Base-by-base conservation (phyloP, 53 echinoderm and acorn worm species). In the Hippasteria phrygiana region DNA sequence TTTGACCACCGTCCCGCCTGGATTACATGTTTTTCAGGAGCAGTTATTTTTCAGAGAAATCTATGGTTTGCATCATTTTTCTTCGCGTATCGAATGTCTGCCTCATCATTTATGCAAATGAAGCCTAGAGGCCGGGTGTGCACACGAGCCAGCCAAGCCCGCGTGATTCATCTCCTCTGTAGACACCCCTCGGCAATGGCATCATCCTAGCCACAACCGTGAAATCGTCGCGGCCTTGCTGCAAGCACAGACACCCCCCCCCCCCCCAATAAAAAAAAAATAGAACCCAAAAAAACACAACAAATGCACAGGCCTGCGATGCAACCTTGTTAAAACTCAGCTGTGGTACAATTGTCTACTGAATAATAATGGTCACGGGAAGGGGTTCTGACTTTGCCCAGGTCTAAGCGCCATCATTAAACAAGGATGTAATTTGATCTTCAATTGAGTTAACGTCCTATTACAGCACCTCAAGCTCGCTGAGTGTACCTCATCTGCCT, bases 351-450 rank as follows among this genome's bases (percentile, higher is more conserved):
- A 59, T 59, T 26, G 20, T 26, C 26, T 26, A 59, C 16, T 59
- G 59, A 59, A 59, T 59, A 67, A 67, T 67, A 2, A 77, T 34
- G 22, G 13, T n/a, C 17, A 24, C 6, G 56, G 59, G n/a, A 32
- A 53, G 55, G n/a, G 29, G n/a, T 3, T 31, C 82, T 85, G 85
- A 85, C 85, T 85, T 70, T 48, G 10, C 45, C 47, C 69, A 18
- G 12, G 33, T 18, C n/a, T 42, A 29, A 48, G 7, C 85, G 36
- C 36, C 71, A 24, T 43, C n/a, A 26, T 51, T 17, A 48, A 85
- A 85, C 39, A 46, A 85, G 85, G 37, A 34, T 29, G 85, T 85
- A 85, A 85, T 85, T n/a, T 69, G 85, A 85, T 69, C 85, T n/a
- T n/a, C 35, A 70, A 85, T 85, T 34, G 70, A 85, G 71, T 85